Evolutionary conservation across 2,797 vertebrate species (phyloP), one percentile per base, ranked within the genome.

Genomic region (Clarias platycephalus): DNA sequence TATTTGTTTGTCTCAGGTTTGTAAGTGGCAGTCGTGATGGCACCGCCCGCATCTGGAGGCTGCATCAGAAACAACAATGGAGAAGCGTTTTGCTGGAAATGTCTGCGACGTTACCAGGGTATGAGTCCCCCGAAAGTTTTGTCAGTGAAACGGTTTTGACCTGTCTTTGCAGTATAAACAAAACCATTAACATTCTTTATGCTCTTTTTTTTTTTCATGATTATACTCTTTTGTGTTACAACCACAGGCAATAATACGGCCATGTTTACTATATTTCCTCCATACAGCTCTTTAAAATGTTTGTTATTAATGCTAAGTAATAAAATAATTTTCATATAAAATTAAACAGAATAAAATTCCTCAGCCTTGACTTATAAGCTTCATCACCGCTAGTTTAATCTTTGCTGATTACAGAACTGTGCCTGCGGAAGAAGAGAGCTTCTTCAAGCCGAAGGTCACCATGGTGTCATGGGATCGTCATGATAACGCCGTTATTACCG

Each of bases 391-490:
- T 22, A 31, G 53, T 53, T 66, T 66, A 31, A 49, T 49, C 37
- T 58, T 16, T 4, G 24, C 74, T 22, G 22, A 15, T 63, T 26
- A 22, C 64, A 96, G 95, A 84, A 90, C 91, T 85, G 96, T 95
- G 22, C 70, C 89, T 0, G 85, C 85, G 22, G 97, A 96, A 88
- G 97, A 98, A 63, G 97, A 98, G 74, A 96, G 92, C 88, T 97
- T 96, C 91, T 97, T 97, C 92, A 99, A 98, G 92, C 96, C 97
- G 87, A 99, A 98, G 95, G 98, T 99, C 81, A 98, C 97, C 71
- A 99, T 99, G 98, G 98, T 99, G 87, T 96, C 97, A 40, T 99
- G 98, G 98, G 97, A 98, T 94, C 95, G 96, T 37, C 95, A 97
- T 81, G 97, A 99, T 91, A 94, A 93, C 90, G 94, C 95, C 24